These are phyloP conservation scores for Panzeria rudis DNA, from an alignment of 2,888 invertebrate genomes.

Conservation along the genomic window DNA sequence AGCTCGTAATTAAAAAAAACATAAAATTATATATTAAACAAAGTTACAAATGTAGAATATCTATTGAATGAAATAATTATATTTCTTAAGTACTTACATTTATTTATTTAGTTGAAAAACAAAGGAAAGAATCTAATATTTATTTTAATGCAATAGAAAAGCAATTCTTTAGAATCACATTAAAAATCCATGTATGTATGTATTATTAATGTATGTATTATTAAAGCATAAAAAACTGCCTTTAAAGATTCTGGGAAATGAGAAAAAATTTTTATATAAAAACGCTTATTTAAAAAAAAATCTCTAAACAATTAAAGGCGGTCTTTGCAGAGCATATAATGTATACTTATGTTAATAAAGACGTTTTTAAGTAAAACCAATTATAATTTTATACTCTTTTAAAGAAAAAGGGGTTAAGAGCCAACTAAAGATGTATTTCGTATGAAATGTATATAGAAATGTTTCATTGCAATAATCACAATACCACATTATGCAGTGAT, in stretches of 20 bases:
- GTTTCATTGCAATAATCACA: slow-evolving; percentile 14
- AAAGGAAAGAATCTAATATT: background rate
- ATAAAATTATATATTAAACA: too few species aligned
- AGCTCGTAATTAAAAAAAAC: too few species aligned
- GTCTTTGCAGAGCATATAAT: background rate
- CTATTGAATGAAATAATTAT: too few species aligned
- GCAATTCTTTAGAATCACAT: too few species aligned
- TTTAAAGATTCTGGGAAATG: background rate
- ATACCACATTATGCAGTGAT: slow-evolving; percentile 5
- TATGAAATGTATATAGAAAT: background rate
- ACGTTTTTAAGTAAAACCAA: slow-evolving; percentile 15
- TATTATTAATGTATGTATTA: too few species aligned
- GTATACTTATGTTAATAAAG: slow-evolving; percentile 15
- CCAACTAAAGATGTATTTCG: background rate
- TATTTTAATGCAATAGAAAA: too few species aligned
- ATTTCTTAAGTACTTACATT: too few species aligned
- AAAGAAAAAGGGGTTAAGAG: background rate
- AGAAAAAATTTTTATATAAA: background rate
- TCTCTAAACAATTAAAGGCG: slow-evolving; percentile 21
- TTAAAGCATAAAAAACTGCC: background rate
- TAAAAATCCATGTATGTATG: too few species aligned
- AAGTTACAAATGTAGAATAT: too few species aligned
- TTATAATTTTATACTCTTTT: slow-evolving; percentile 4
- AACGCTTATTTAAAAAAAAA: background rate
- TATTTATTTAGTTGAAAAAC: too few species aligned